These are phyloP conservation scores for Drosophila ercepeae DNA, from an alignment of 1,140 invertebrate species.

Conservation along the genomic window DNA sequence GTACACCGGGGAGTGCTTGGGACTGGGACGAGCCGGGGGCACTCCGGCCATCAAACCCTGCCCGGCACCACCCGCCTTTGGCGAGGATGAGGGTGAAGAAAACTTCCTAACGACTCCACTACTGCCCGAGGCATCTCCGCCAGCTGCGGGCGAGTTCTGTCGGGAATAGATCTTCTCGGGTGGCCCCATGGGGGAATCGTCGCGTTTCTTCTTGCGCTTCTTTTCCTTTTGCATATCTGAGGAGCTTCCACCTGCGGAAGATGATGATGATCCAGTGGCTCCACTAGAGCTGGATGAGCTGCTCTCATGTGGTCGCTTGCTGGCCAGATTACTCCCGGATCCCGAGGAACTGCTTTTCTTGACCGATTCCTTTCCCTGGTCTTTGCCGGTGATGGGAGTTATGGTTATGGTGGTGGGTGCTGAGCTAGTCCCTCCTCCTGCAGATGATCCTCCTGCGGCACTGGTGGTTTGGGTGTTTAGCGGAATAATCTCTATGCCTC, in stretches of 20 bases:
- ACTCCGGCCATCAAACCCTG: constrained; percentile 70
- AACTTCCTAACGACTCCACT: constrained; percentile 70
- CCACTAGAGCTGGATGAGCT: constrained; percentile 25
- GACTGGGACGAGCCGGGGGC: constrained; percentile 87
- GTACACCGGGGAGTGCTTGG: constrained; percentile 90
- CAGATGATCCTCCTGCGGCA: background rate
- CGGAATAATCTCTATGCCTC: constrained; percentile 86
- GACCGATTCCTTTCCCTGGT: constrained; percentile 28
- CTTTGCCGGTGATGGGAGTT: constrained; percentile 88
- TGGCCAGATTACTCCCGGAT: constrained; percentile 18
- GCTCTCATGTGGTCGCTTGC: constrained; percentile 59
- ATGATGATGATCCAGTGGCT: constrained; percentile 9
- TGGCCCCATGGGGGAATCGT: constrained; percentile 91
- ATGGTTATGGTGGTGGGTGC: constrained; percentile 88
- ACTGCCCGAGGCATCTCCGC: constrained; percentile 70
- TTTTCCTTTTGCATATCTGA: constrained; percentile 89
- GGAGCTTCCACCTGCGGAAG: constrained; percentile 80
- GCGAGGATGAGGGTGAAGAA: constrained; percentile 85
- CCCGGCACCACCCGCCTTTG: constrained; percentile 84
- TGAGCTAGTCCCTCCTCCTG: constrained; percentile 21
- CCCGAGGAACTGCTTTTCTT: constrained; percentile 47
- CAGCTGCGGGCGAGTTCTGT: constrained; percentile 74
- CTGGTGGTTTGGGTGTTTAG: constrained; percentile 42
- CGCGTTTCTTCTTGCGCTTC: constrained; percentile 90
- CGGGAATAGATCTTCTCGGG: constrained; percentile 88